A percentile compares a stretch with the other conserved stretches of the same genome.
Conservation (phyloP, 2,888 invertebrate species). For the Oxytorus armatus region DNA sequence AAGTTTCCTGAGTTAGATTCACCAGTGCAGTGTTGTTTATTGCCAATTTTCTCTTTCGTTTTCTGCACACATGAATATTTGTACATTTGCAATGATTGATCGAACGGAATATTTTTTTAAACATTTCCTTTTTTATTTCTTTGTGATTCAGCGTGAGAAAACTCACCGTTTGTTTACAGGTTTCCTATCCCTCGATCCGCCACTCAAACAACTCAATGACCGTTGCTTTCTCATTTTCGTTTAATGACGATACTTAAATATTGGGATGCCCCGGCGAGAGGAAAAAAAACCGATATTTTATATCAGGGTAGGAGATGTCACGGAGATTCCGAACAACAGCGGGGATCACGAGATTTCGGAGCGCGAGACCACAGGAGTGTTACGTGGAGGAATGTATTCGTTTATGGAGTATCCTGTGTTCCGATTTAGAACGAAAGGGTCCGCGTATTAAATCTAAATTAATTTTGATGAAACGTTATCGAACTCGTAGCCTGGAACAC, state of each 20-base stretch:
- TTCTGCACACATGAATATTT: conserved; percentile 8
- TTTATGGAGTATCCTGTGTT: no score
- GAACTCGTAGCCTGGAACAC: not conserved
- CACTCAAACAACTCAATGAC: conserved; percentile 16
- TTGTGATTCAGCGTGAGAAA: not conserved
- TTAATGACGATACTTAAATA: not conserved
- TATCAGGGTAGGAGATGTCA: no score
- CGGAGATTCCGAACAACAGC: no score
- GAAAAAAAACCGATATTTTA: not conserved
- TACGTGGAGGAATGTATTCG: no score
- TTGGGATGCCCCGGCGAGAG: not conserved
- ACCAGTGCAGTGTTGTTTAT: not conserved
- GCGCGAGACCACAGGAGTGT: no score
- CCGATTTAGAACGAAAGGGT: no score
- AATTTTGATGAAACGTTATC: no score
- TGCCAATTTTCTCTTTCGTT: conserved; percentile 17
- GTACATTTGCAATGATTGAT: not conserved
- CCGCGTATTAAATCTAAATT: no score
- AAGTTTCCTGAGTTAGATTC: not conserved
- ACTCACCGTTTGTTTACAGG: conserved; percentile 33
- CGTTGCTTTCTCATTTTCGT: conserved; percentile 1
- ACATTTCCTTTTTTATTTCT: not conserved
- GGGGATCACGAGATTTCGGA: no score
- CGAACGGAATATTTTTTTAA: not conserved
- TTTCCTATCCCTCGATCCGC: conserved; percentile 27